phyloP scores from a whole-genome alignment of 2,888 invertebrate genomes.

The Physocephala rufipes region DNA sequence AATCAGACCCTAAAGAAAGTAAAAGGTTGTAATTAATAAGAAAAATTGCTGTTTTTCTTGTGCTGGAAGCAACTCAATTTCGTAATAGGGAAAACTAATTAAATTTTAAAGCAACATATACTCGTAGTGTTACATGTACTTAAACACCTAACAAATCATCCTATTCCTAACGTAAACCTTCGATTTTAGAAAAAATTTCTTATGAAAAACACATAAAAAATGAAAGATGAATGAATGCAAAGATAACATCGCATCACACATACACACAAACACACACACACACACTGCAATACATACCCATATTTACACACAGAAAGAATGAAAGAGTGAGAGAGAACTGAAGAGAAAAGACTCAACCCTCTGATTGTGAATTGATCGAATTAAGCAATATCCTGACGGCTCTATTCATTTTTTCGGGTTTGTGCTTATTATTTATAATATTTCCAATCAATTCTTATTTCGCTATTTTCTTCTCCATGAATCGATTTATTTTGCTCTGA shows the following conservation, averaged over 20 bases:
- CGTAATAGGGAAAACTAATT: too few species aligned
- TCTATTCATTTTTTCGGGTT: neutral
- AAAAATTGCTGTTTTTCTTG: too few species aligned
- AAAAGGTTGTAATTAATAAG: too few species aligned
- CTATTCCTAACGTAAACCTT: too few species aligned
- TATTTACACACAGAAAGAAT: too few species aligned
- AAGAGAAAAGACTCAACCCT: slow-evolving; percentile 14
- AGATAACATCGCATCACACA: neutral
- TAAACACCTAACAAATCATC: too few species aligned
- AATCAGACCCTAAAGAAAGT: too few species aligned
- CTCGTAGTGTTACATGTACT: too few species aligned
- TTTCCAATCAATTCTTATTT: slow-evolving; percentile 42
- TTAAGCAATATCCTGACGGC: slow-evolving; percentile 48
- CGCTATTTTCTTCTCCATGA: slow-evolving; percentile 5
- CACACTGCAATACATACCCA: too few species aligned
- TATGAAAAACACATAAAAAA: neutral
- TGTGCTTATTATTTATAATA: slow-evolving; percentile 43
- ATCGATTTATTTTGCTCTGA: too few species aligned
- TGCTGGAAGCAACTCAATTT: too few species aligned
- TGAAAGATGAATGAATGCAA: neutral
- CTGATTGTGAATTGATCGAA: slow-evolving; percentile 45
- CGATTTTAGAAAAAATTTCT: neutral
- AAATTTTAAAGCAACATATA: too few species aligned
- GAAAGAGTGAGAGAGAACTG: slow-evolving; percentile 8
- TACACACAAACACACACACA: neutral